Evolutionary conservation across 2,888 invertebrate species (phyloP).

Genomic region (Digitonthophagus gazella): DNA sequence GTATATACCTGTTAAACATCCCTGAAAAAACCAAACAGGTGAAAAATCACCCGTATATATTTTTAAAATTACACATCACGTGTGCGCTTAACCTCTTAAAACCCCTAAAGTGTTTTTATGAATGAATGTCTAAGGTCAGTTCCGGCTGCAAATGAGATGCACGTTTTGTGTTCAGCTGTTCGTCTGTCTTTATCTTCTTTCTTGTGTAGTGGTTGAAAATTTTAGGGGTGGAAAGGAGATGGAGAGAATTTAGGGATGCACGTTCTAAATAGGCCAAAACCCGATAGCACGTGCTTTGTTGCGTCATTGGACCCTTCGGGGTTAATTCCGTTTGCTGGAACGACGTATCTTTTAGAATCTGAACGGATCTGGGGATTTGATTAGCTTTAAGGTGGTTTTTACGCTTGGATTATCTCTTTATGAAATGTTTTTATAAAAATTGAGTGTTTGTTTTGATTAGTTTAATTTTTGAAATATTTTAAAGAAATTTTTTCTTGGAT

Average conservation of each 20-base stretch:
- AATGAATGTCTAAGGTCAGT: slow-evolving; percentile 29
- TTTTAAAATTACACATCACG: not conserved
- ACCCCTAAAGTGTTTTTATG: not conserved
- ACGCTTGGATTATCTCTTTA: not conserved
- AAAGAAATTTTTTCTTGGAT: too few species aligned
- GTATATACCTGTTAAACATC: not conserved
- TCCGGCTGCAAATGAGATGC: slow-evolving; percentile 32
- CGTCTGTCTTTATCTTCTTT: slow-evolving; percentile 23
- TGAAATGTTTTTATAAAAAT: too few species aligned
- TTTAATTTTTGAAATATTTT: too few species aligned
- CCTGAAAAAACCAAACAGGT: not conserved
- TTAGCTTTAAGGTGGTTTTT: not conserved
- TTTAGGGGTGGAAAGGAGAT: not conserved
- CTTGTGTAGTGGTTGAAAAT: not conserved
- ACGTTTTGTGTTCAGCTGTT: slow-evolving; percentile 30
- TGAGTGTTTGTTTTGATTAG: too few species aligned
- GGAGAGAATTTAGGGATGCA: slow-evolving; percentile 1
- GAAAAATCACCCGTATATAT: not conserved
- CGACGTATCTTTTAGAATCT: not conserved
- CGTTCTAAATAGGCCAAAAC: slow-evolving; percentile 29
- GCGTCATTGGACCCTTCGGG: slow-evolving; percentile 27
- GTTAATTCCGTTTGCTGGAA: slow-evolving; percentile 26
- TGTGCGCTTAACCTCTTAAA: not conserved
- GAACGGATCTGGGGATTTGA: not conserved
- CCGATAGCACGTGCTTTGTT: slow-evolving; percentile 35